These are phyloP conservation scores for Athene noctua DNA, from an alignment of 2,113 vertebrate species.

Conservation along the genomic window DNA sequence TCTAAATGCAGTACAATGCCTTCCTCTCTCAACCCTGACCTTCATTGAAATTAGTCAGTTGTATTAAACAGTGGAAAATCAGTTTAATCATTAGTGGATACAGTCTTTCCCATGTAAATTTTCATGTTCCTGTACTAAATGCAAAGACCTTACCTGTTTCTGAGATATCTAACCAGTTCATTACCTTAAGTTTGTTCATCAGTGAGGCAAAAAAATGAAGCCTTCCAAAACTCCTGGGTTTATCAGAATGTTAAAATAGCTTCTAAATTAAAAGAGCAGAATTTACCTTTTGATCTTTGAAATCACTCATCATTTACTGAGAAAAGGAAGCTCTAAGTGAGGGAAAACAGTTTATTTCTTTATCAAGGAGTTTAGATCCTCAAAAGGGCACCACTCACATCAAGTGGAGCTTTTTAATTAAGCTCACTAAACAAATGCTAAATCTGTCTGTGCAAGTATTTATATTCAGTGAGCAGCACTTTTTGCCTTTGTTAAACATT, in stretches of 20 bases:
- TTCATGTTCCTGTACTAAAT: neutral
- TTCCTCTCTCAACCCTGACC: neutral
- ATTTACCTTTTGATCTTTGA: constrained; percentile 28
- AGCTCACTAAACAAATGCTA: constrained; percentile 43
- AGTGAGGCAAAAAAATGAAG: neutral
- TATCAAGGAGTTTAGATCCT: constrained; percentile 6
- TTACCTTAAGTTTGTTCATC: neutral
- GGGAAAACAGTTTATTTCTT: constrained; percentile 36
- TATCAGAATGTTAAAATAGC: neutral
- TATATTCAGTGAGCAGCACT: neutral
- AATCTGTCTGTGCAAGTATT: constrained; percentile 39
- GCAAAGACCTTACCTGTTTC: neutral
- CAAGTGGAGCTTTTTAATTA: constrained; percentile 53
- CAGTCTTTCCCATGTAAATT: neutral
- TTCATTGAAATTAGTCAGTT: neutral
- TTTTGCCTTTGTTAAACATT: constrained; percentile 39
- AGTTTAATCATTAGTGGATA: neutral
- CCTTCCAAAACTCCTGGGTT: neutral
- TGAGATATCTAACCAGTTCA: neutral
- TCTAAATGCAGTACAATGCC: neutral
- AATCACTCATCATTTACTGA: neutral
- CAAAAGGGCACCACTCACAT: constrained; percentile 4
- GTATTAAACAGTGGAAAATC: neutral
- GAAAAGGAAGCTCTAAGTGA: neutral
- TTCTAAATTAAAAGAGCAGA: constrained; percentile 27